These are phyloP conservation scores for Falco peregrinus DNA, from an alignment of 2,797 vertebrate species.

Conservation along the genomic window DNA sequence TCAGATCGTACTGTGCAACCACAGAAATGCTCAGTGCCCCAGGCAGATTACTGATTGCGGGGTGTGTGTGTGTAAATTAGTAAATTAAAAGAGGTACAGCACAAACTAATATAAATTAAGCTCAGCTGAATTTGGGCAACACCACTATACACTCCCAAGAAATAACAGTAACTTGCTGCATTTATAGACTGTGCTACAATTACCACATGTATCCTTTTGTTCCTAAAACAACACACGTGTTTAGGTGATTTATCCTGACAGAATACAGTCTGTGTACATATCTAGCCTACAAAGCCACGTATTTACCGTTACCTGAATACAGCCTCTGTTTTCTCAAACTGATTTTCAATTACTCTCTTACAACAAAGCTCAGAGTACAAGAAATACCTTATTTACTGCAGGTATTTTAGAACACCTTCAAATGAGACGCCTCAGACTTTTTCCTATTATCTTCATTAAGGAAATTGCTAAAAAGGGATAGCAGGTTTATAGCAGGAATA, in stretches of 20 bases:
- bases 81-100: neutral
- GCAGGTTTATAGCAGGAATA: neutral
- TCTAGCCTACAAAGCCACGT: neutral
- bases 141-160: neutral
- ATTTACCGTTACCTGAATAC: neutral
- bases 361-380: neutral
- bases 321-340: neutral
- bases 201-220: neutral
- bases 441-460: neutral
- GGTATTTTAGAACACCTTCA: neutral
- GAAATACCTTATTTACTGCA: neutral
- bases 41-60: neutral
- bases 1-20: neutral
- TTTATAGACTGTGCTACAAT: neutral
- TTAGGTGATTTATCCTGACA: neutral
- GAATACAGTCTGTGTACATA: neutral
- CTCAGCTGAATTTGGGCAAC: neutral
- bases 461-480: neutral
- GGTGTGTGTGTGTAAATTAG: neutral
- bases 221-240: rapidly evolving
- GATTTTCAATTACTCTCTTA: neutral
- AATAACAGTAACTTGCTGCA: neutral
- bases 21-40: neutral
- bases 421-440: neutral
- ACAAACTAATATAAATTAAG: neutral